Base-by-base conservation (phyloP, 2,797 vertebrate species). In the Pelobates cultripes region DNA sequence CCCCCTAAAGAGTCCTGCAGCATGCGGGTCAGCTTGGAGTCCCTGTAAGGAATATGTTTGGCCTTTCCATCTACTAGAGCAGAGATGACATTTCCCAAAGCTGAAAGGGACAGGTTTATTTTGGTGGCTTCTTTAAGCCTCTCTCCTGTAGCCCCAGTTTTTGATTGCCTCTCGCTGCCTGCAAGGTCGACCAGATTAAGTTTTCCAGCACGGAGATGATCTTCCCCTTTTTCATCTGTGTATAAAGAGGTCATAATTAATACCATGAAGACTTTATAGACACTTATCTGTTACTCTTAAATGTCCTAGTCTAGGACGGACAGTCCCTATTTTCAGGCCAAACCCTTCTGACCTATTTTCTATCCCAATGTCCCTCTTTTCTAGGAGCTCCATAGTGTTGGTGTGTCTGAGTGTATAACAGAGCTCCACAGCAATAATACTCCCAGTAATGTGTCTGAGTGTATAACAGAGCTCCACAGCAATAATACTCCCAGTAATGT, bases 1-100 rank as follows among this genome's bases (percentile, higher is more conserved):
- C 97, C 96, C 0, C 96, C 96, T 7, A 98, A 92, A 0, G 97
- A 98, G 90, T 96, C 96, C 90, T 97, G 97, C 82, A 99, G 93
- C 85, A 99, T 91, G 57, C 97, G 90, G 0, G 96, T 97, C 77
- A 98, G 93, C 88, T 96, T 97, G 4, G 96, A 97, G 91, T 97
- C 97, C 0, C 95, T 84, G 89, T 95, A 97, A 14, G 96, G 97
- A 82, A 98, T 88, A 84, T 97, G 95, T 7, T 90, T 95, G 77
- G 94, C 94, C 78, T 93, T 94, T 3, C 96, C 94, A 0, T 95
- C 94, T 9, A 95, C 96, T 85, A 99, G 92, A 0, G 96, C 96
- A 0, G 94, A 97, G 91, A 97, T 97, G 89, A 97, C 94, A 0
- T 96, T 98, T 61, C 97, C 96, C 89, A 98, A 90, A 0, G 96